Conservation (phyloP, 2,113 vertebrate genomes). For the Clarias macrocephalus region DNA sequence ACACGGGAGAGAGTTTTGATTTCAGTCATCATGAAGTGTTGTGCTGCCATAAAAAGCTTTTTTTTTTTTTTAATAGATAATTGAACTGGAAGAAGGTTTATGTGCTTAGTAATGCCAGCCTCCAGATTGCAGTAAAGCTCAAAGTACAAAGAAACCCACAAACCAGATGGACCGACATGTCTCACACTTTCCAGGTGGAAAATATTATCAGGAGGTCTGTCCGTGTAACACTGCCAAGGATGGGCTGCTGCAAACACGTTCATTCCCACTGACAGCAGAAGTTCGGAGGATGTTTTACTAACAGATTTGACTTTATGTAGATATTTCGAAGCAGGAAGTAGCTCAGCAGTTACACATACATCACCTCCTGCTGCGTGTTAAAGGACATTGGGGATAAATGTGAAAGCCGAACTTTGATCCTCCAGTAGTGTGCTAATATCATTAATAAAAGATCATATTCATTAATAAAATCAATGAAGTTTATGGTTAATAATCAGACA, state of each 20-base stretch:
- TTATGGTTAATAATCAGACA: constrained; percentile 18
- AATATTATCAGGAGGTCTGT: constrained; percentile 49
- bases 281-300: neutral
- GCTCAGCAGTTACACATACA: neutral
- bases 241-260: constrained; percentile 15
- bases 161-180: constrained; percentile 53
- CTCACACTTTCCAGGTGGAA: constrained; percentile 54
- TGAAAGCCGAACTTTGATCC: constrained; percentile 22
- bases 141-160: constrained; percentile 56
- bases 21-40: constrained; percentile 17
- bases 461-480: constrained; percentile 2
- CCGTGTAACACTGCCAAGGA: constrained; percentile 13
- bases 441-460: neutral
- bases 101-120: constrained; percentile 34
- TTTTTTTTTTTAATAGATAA: constrained; percentile 22
- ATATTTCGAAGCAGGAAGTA: neutral
- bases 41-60: neutral
- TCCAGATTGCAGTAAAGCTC: constrained; percentile 42
- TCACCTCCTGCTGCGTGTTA: neutral
- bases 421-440: neutral
- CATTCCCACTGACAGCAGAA: neutral
- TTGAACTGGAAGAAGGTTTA: constrained; percentile 50
- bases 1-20: constrained; percentile 21
- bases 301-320: neutral
- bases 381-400: constrained; percentile 34